Evolutionary conservation across 2,797 vertebrate genomes (phyloP), one percentile per base, ranked within the genome.

Genomic region (Dendrocincla fuliginosa): DNA sequence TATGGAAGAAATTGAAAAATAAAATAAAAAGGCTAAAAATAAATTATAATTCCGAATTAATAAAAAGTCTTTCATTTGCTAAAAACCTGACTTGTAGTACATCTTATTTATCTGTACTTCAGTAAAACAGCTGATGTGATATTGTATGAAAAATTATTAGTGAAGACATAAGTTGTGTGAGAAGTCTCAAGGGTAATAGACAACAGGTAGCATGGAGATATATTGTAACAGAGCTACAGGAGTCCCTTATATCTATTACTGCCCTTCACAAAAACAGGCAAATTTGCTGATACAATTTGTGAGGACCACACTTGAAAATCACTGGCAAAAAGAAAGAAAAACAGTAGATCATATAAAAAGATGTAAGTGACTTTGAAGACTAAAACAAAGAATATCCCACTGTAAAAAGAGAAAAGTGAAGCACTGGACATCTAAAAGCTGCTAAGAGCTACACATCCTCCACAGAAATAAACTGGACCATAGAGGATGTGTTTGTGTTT

Each of bases 331-430:
- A 33, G 13, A 20, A 14, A 37, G 6, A 33, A 63, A 67, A 44
- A 0, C 19, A 35, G 2, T 3, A 8, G 20, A 42, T 7, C 2
- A 3, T 52, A n/a, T 10, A 18, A 41, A 87, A 90, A 39, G 1
- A 0, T 37, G 23, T 30, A 17, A 49, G 11, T 53, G 68, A 3
- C 4, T 87, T 89, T 79, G n/a, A 69, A 69, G 18, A 64, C 24
- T 33, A 35, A 19, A 50, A n/a, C 42, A 59, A 78, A 65, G n/a
- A n/a, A 32, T 86, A 80, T 35, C 9, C 7, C 63, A 50, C 27
- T 13, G 6, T 52, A 63, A 50, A 42, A 69, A 30, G 19, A 71
- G 15, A 4, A 63, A 67, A 12, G 8, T 50, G n/a, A 68, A 61
- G 32, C 23, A 46, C 27, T 49, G 53, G 50, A 64, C 65, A 32